Evolutionary conservation across 2,888 invertebrate genomes (phyloP).

Genomic region (Vesta saturnalis): DNA sequence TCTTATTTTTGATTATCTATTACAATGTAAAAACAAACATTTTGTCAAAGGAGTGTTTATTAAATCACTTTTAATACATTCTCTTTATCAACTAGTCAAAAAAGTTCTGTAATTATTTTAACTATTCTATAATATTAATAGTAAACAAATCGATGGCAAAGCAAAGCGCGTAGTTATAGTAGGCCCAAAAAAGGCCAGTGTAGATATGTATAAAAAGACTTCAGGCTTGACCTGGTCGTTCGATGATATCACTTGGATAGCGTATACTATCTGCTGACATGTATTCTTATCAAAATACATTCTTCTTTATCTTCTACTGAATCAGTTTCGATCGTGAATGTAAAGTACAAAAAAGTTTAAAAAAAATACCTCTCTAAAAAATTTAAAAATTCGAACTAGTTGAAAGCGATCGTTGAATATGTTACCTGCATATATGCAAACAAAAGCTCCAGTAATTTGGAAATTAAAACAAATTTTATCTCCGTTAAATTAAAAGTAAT

Average conservation of each 20-base stretch:
- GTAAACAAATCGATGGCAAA: slow-evolving; percentile 38
- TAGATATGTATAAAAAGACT: slow-evolving; percentile 61
- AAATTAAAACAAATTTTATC: background rate
- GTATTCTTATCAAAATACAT: slow-evolving; percentile 25
- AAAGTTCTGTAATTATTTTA: slow-evolving; percentile 23
- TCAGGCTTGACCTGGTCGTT: slow-evolving; percentile 57
- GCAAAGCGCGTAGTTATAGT: slow-evolving; percentile 46
- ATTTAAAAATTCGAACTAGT: slow-evolving; percentile 23
- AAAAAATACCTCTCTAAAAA: slow-evolving; percentile 24
- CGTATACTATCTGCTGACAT: slow-evolving; percentile 32
- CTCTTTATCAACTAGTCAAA: slow-evolving; percentile 47
- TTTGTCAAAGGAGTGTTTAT: slow-evolving; percentile 33
- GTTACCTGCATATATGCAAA: slow-evolving; percentile 30
- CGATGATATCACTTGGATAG: slow-evolving; percentile 46
- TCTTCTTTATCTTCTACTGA: slow-evolving; percentile 7
- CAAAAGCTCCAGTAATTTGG: slow-evolving; percentile 20
- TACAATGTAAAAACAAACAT: background rate
- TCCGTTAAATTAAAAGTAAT: slow-evolving; percentile 6
- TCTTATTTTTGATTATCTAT: too few relatives aligned
- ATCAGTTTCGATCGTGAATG: slow-evolving; percentile 23
- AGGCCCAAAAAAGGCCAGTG: slow-evolving; percentile 51
- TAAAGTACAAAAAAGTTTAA: slow-evolving; percentile 27
- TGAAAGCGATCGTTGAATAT: slow-evolving; percentile 24
- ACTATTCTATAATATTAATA: slow-evolving; percentile 30
- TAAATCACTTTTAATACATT: slow-evolving; percentile 44